Evolutionary conservation across 2,888 invertebrate genomes (phyloP).

Genomic region (Agonopterix subpropinquella): DNA sequence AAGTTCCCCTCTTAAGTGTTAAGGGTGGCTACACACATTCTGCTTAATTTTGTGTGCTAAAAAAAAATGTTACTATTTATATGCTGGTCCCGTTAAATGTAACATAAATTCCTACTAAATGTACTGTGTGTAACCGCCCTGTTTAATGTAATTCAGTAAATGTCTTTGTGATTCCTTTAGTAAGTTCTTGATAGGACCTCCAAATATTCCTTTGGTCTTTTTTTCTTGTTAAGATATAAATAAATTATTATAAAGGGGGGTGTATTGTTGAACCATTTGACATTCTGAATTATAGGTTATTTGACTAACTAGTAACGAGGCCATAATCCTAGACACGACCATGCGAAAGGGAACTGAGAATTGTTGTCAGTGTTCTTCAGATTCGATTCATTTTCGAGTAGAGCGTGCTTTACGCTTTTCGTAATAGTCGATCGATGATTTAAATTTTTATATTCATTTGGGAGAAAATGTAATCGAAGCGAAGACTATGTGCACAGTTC

Average conservation of each 20-base stretch:
- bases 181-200: slow-evolving; percentile 40
- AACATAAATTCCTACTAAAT: too few relatives aligned
- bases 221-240: slow-evolving; percentile 49
- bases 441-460: too few relatives aligned
- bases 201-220: slow-evolving; percentile 34
- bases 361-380: background rate
- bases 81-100: background rate
- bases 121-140: slow-evolving; percentile 1
- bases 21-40: slow-evolving; percentile 1
- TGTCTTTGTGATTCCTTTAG: slow-evolving; percentile 43
- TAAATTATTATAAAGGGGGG: slow-evolving; percentile 57
- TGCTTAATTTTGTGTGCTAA: background rate
- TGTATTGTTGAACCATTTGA: slow-evolving; percentile 48
- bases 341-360: slow-evolving; percentile 33
- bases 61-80: background rate
- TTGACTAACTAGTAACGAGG: slow-evolving; percentile 23
- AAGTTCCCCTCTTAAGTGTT: slow-evolving; percentile 11
- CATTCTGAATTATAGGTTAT: slow-evolving; percentile 33
- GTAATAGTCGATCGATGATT: too few relatives aligned
- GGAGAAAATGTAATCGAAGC: background rate
- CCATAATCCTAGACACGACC: slow-evolving; percentile 54
- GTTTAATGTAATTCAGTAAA: slow-evolving; percentile 16
- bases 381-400: background rate
- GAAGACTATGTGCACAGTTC: background rate
- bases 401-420: too few relatives aligned